Percentiles rank a stretch among this genome's conserved stretches.
phyloP scores from a whole-genome alignment of 30 jellyfish, hydroid and myxozoan genomes.

The Aurelia sp. region DNA sequence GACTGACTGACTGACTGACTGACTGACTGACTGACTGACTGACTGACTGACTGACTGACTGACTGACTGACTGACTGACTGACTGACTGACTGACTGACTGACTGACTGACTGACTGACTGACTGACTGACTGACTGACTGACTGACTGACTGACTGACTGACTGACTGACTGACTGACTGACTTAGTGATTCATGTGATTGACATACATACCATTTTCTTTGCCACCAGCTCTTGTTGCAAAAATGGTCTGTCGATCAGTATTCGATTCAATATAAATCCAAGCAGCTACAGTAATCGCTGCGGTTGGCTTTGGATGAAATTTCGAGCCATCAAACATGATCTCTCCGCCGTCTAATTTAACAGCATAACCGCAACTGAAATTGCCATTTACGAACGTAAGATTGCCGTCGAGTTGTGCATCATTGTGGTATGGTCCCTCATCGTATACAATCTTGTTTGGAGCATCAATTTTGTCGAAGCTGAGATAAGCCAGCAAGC shows the following conservation, averaged over 20 bases:
- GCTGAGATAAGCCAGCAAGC: constrained; percentile 94
- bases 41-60: too few species aligned
- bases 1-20: too few species aligned
- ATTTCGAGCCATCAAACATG: constrained; percentile 74
- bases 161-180: too few species aligned
- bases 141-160: too few species aligned
- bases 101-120: too few species aligned
- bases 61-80: too few species aligned
- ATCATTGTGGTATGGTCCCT: constrained; percentile 93
- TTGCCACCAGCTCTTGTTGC: constrained; percentile 78
- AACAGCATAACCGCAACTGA: constrained; percentile 89
- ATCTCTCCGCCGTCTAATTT: constrained; percentile 85
- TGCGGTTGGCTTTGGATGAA: constrained; percentile 76
- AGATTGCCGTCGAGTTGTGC: constrained; percentile 80
- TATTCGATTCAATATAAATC: constrained; percentile 73
- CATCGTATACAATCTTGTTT: constrained; percentile 81
- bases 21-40: too few species aligned
- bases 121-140: too few species aligned
- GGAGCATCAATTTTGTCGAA: constrained; percentile 84
- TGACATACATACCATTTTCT: constrained; percentile 28
- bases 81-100: too few species aligned
- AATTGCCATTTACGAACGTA: constrained; percentile 80
- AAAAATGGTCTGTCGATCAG: constrained; percentile 75
- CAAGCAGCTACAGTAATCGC: constrained; percentile 95
- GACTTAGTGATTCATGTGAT: too few species aligned